Percentiles rank a stretch among this genome's conserved stretches.
phyloP scores from a whole-genome alignment of 2,113 vertebrate species.

The Mixornis gularis region DNA sequence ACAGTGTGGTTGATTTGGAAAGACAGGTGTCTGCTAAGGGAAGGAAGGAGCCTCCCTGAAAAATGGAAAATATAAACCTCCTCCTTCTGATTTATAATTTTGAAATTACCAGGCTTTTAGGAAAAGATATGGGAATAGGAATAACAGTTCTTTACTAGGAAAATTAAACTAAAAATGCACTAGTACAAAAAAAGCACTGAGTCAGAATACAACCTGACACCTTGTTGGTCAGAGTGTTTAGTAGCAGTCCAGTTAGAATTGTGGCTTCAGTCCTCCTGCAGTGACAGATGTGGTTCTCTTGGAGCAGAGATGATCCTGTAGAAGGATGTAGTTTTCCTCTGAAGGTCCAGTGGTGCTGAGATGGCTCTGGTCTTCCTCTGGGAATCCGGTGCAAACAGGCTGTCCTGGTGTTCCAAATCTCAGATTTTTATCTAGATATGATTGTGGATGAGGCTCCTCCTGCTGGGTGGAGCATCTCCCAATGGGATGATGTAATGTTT shows the following conservation, averaged over 20 bases:
- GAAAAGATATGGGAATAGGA: neutral
- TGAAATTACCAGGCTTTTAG: neutral
- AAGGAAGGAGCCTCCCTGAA: neutral
- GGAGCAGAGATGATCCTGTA: neutral
- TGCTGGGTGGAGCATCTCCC: neutral
- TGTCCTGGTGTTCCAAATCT: neutral
- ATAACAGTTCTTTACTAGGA: neutral
- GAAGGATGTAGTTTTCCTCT: neutral
- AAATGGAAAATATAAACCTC: neutral
- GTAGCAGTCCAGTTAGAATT: neutral
- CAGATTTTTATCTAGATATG: neutral
- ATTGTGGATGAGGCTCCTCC: neutral
- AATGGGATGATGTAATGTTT: neutral
- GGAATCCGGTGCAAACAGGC: neutral
- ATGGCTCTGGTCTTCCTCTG: neutral
- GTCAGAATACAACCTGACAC: neutral
- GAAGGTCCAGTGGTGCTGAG: neutral
- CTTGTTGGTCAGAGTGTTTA: neutral
- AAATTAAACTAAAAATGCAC: neutral
- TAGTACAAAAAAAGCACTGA: neutral
- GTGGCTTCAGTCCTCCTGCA: neutral
- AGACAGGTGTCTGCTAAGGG: neutral
- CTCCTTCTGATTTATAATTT: neutral
- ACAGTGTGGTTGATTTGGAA: neutral
- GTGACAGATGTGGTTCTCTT: neutral